Percentiles rank a stretch among this genome's conserved stretches.
These are phyloP conservation scores for Aptenodytes forsteri DNA, from an alignment of 2,113 vertebrate genomes.

Conservation along the genomic window DNA sequence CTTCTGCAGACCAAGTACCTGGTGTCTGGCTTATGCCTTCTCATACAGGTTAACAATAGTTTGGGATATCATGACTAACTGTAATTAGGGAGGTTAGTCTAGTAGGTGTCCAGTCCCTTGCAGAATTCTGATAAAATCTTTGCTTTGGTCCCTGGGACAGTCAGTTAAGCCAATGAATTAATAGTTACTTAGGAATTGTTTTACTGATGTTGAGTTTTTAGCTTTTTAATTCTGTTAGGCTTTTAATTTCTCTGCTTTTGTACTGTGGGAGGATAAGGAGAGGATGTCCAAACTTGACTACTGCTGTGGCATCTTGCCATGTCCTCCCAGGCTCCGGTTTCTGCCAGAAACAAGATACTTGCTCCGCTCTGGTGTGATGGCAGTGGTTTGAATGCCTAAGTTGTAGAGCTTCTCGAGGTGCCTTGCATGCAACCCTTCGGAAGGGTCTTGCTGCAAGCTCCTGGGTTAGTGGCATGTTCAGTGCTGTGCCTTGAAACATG, in stretches of 20 bases:
- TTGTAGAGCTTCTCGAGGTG: background rate
- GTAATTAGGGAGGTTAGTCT: background rate
- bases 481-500: background rate
- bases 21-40: background rate
- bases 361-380: background rate
- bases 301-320: background rate
- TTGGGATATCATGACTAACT: background rate
- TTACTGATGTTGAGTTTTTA: conserved; percentile 19
- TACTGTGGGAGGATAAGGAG: background rate
- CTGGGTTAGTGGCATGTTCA: background rate
- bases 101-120: background rate
- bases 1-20: background rate
- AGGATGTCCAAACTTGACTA: background rate
- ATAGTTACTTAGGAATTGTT: conserved; percentile 5
- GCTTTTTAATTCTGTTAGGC: conserved; percentile 28
- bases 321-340: conserved; percentile 1
- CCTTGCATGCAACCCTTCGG: background rate
- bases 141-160: background rate
- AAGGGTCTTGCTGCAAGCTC: background rate
- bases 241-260: conserved; percentile 37
- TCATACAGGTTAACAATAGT: background rate
- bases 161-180: background rate
- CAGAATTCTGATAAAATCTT: conserved; percentile 4
- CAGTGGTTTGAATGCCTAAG: background rate
- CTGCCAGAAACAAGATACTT: background rate